Percentiles rank a stretch among this genome's conserved stretches.
phyloP scores from a whole-genome alignment of 1,140 invertebrate genomes.

The Drosophila baimaii region DNA sequence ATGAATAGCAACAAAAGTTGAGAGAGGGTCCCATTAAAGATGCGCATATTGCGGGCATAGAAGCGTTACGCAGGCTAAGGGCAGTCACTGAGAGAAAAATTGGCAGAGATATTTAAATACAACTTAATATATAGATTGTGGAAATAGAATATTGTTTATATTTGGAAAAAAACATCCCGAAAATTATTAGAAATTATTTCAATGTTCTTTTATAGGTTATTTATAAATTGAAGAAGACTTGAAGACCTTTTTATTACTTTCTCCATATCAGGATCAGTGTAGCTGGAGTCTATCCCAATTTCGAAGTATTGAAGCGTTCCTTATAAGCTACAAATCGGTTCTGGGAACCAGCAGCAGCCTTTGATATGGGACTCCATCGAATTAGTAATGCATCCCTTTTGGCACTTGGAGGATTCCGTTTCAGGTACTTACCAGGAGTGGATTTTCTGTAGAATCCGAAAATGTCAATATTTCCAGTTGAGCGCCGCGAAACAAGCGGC shows the following conservation, averaged over 20 bases:
- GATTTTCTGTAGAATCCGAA: constrained; percentile 45
- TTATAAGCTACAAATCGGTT: background rate
- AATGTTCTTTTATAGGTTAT: background rate
- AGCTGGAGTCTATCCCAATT: background rate
- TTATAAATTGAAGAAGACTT: rapidly evolving
- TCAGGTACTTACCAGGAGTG: background rate
- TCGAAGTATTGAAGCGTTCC: background rate
- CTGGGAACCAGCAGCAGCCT: constrained; percentile 6
- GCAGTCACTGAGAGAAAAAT: background rate
- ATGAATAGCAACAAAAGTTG: constrained; percentile 6
- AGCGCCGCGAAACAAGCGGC: constrained; percentile 66
- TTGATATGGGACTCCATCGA: background rate
- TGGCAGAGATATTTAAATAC: too few species aligned
- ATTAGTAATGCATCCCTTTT: constrained; percentile 6
- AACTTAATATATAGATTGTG: background rate
- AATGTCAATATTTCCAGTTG: constrained; percentile 78
- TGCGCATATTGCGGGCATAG: constrained; percentile 23
- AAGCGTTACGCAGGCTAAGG: constrained; percentile 1
- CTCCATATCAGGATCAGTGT: background rate
- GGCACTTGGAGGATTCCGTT: constrained; percentile 1
- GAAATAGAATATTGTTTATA: too few species aligned
- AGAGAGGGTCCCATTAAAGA: constrained; percentile 19
- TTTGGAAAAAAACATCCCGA: too few species aligned
- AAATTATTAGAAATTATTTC: too few species aligned
- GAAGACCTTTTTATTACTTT: background rate